Conservation (phyloP, 2,888 invertebrate species). For the Hypomecis punctinalis region DNA sequence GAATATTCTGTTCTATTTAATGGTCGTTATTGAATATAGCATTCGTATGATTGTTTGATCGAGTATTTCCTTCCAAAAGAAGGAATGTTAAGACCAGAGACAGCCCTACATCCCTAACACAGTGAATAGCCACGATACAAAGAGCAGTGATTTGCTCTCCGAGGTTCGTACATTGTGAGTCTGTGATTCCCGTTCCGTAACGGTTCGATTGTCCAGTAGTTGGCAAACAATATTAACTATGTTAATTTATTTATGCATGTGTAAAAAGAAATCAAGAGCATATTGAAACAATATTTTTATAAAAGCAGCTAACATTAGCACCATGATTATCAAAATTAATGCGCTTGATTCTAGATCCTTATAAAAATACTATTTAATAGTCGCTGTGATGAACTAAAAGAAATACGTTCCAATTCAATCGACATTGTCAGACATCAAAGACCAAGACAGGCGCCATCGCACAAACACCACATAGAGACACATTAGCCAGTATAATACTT, state of each 20-base stretch:
- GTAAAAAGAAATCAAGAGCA: neutral
- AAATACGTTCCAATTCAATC: no score
- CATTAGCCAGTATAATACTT: slow-evolving; percentile 16
- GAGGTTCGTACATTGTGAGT: slow-evolving; percentile 52
- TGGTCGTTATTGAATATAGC: no score
- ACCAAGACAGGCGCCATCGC: slow-evolving; percentile 1
- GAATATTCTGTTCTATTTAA: no score
- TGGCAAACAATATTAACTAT: slow-evolving; percentile 2
- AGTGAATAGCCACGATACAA: slow-evolving; percentile 49
- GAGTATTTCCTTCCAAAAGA: neutral
- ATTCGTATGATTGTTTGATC: no score
- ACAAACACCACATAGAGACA: neutral
- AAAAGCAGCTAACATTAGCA: no score
- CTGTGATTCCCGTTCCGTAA: slow-evolving; percentile 51
- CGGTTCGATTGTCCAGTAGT: slow-evolving; percentile 45
- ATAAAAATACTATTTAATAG: no score
- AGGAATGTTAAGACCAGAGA: slow-evolving; percentile 17
- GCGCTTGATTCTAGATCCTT: no score
- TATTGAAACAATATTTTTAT: no score
- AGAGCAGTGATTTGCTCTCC: slow-evolving; percentile 57
- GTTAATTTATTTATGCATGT: slow-evolving; percentile 1
- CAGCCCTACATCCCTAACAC: slow-evolving; percentile 43
- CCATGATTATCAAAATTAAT: no score
- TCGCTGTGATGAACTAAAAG: no score
- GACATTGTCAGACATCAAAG: neutral